phyloP scores from a whole-genome alignment of 1,140 invertebrate species.

The Nasonia longicornis region DNA sequence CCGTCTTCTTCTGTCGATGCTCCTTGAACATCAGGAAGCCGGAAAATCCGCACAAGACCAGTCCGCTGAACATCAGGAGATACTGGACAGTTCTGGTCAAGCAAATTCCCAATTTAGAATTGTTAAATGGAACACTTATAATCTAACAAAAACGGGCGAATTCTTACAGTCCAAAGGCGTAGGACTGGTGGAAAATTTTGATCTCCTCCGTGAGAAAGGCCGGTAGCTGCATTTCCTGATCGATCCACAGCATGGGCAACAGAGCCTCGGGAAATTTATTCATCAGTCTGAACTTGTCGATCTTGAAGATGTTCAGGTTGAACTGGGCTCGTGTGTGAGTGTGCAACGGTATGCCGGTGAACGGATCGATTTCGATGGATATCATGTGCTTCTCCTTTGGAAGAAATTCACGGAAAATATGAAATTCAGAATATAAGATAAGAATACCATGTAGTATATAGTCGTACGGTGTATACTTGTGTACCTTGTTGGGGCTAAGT shows the following conservation, averaged over 20 bases:
- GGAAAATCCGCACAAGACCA: not conserved
- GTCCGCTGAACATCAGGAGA: not conserved
- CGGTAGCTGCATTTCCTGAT: constrained; percentile 73
- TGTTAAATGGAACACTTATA: too few species aligned
- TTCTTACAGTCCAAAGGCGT: not conserved
- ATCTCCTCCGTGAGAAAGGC: constrained; percentile 61
- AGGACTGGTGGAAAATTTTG: constrained; percentile 38
- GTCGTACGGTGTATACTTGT: too few species aligned
- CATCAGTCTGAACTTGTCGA: constrained; percentile 75
- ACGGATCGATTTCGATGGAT: constrained; percentile 80
- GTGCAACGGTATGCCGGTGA: constrained; percentile 76
- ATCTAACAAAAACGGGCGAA: too few species aligned
- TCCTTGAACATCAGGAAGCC: not conserved
- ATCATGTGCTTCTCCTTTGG: constrained; percentile 76
- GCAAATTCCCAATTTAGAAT: not conserved
- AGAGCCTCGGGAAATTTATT: constrained; percentile 73
- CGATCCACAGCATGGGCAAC: constrained; percentile 81
- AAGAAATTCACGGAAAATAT: not conserved
- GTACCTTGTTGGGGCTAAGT: constrained; percentile 75
- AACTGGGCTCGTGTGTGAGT: constrained; percentile 80
- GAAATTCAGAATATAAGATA: too few species aligned
- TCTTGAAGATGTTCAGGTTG: constrained; percentile 74
- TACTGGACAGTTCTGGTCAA: not conserved
- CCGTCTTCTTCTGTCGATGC: not conserved
- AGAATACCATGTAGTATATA: too few species aligned